Evolutionary conservation across 2,888 invertebrate species (phyloP).

Genomic region (Aspidiotus rigidus): DNA sequence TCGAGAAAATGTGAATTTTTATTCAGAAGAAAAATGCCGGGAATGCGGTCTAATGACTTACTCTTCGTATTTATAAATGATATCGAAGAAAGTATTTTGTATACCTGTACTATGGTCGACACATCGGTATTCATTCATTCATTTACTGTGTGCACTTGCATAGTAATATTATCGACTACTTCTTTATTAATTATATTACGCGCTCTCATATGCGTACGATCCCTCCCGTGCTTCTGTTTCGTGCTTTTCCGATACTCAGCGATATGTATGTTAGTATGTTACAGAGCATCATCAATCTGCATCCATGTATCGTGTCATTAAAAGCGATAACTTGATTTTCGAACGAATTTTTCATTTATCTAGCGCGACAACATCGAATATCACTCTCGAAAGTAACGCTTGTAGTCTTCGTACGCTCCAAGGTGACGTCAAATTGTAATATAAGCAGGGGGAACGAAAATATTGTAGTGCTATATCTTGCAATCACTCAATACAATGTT

Average conservation of each 20-base stretch:
- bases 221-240: background rate
- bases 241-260: conserved; percentile 6
- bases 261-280: conserved; percentile 30
- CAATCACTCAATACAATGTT: too few relatives aligned
- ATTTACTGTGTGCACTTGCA: conserved; percentile 14
- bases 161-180: conserved; percentile 26
- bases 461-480: too few relatives aligned
- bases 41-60: conserved; percentile 21
- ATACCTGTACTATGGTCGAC: conserved; percentile 4
- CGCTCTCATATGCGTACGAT: background rate
- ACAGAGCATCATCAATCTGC: conserved; percentile 23
- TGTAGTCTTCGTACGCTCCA: too few relatives aligned
- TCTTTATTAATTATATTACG: conserved; percentile 13
- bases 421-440: too few relatives aligned
- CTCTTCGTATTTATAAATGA: conserved; percentile 1
- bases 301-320: conserved; percentile 17
- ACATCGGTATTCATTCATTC: background rate
- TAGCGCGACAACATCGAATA: too few relatives aligned
- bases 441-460: too few relatives aligned
- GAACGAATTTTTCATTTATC: background rate
- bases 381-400: too few relatives aligned
- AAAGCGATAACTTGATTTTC: conserved; percentile 22
- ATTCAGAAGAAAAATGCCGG: conserved; percentile 10
- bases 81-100: conserved; percentile 7
- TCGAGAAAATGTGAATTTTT: too few relatives aligned